These are phyloP conservation scores for Halictus rubicundus DNA, from an alignment of 1,140 invertebrate genomes.

Conservation along the genomic window DNA sequence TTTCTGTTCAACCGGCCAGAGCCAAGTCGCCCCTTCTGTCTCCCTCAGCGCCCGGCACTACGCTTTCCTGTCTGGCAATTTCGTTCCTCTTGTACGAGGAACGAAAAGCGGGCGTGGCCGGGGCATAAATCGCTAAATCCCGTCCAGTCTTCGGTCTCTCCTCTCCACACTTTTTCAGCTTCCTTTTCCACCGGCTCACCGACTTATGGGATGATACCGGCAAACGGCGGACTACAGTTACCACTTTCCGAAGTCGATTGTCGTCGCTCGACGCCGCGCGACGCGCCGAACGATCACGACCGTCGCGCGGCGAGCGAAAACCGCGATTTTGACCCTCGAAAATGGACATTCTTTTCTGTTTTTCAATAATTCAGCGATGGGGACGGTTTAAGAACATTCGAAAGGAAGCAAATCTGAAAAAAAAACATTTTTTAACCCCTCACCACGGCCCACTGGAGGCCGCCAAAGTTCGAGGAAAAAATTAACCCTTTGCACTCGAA, in stretches of 20 bases:
- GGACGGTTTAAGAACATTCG: no score
- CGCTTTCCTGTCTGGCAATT: constrained; percentile 49
- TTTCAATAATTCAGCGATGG: no score
- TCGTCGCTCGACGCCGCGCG: no score
- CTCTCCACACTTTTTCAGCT: constrained; percentile 47
- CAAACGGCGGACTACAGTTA: neutral
- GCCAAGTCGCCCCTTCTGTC: constrained; percentile 18
- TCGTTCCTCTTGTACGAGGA: constrained; percentile 49
- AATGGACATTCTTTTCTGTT: no score
- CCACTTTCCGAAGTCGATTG: neutral
- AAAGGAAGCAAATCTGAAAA: no score
- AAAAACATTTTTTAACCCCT: no score
- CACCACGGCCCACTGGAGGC: no score
- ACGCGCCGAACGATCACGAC: no score
- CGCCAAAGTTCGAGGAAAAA: no score
- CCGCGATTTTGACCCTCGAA: no score
- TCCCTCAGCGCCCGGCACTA: neutral
- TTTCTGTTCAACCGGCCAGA: constrained; percentile 43
- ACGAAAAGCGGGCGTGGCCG: constrained; percentile 68
- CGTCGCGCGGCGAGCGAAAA: no score
- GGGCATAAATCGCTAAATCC: constrained; percentile 71
- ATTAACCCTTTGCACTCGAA: no score
- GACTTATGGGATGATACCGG: neutral
- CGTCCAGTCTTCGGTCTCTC: constrained; percentile 60
- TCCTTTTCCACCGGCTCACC: neutral